Base-by-base conservation (phyloP, 2,797 vertebrate genomes). In the Gadopsis marmoratus region DNA sequence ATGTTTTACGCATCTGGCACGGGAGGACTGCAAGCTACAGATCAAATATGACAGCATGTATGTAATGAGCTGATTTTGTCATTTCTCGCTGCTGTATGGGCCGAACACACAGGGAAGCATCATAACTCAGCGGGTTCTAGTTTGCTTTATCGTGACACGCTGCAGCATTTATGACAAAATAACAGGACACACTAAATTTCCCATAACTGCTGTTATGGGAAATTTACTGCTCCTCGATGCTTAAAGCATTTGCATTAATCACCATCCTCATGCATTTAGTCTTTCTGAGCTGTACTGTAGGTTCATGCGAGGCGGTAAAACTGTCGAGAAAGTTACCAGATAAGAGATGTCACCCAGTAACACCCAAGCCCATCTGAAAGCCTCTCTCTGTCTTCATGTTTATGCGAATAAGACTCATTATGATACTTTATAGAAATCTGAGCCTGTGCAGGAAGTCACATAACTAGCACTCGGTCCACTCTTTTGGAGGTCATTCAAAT, bases 401-500 rank as follows among this genome's bases (percentile, higher is more conserved):
- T 90, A 91, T 91, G 91, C 87, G 89, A 90, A 92, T 91, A 59
- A 69, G 60, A 37, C 76, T 89, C 86, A 89, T 90, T 91, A 87
- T 78, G 68, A 90, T 88, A 78, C 86, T 86, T 88, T 82, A 79
- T 75, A 85, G 79, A 86, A 91, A 83, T 85, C 78, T 63, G 50
- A 76, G 80, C 70, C 76, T 37, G 41, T 79, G 71, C 82, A 78
- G 83, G 83, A 92, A 86, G 82, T 88, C 87, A 86, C 79, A 66
- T 85, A 89, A 86, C 76, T 45, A 82, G 61, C 70, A 75, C 81
- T 86, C 64, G 67, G 78, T 83, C 50, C 76, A 81, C 58, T 81
- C 51, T 83, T 89, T 92, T 93, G 90, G 90, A 91, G 91, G 91
- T 92, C 89, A 83, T 90, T 93, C 90, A 92, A 92, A 92, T 88